Percentiles rank a stretch among this genome's conserved stretches.
Conservation (phyloP, 2,797 vertebrate species). For the Erithacus rubecula region DNA sequence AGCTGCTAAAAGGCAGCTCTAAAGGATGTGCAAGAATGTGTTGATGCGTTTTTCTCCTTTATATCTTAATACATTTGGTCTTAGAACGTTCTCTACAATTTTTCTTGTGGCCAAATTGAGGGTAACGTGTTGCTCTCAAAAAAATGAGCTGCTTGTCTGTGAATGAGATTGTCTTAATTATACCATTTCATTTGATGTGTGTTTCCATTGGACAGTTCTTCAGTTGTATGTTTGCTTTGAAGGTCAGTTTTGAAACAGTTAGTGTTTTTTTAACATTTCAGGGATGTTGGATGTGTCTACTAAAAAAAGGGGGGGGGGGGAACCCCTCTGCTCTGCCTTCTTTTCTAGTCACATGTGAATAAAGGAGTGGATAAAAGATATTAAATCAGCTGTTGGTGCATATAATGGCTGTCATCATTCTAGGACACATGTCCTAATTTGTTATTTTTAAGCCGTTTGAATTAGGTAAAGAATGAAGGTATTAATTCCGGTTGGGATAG, state of each 20-base stretch:
- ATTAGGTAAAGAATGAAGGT: not conserved
- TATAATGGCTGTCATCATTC: not conserved
- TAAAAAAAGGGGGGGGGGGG: rapidly evolving
- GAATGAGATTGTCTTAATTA: not conserved
- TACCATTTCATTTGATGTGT: not conserved
- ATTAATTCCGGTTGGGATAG: not conserved
- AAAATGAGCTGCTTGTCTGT: not conserved
- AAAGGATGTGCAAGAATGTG: not conserved
- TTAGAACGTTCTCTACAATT: not conserved
- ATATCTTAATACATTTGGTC: not conserved
- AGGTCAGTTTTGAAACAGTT: not conserved
- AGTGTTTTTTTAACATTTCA: not conserved
- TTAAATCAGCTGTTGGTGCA: not conserved
- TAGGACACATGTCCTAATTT: too few species aligned
- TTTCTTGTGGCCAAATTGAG: not conserved
- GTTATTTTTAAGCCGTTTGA: not conserved
- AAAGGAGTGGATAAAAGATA: not conserved
- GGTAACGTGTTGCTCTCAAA: not conserved
- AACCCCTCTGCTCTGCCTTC: not conserved
- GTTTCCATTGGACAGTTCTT: not conserved
- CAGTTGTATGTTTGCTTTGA: not conserved
- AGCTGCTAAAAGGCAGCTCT: not conserved
- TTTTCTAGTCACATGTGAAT: not conserved
- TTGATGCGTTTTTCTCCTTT: not conserved
- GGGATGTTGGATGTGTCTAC: not conserved